Base-by-base conservation (phyloP, 2,113 vertebrate species). In the Ginglymostoma cirratum region DNA sequence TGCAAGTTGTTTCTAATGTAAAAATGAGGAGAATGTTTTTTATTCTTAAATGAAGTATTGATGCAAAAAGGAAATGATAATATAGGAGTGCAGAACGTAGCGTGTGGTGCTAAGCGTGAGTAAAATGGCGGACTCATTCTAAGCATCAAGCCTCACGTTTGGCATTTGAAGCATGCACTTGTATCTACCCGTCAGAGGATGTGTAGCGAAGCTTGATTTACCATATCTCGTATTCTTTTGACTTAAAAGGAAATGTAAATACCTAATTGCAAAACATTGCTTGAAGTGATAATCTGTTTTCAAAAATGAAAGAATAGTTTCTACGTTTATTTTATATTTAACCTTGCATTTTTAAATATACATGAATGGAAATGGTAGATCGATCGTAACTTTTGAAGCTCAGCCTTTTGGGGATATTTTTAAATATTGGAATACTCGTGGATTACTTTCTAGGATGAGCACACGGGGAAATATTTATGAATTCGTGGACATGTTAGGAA, bases 61-160 rank as follows among this genome's bases (percentile, higher is more conserved):
- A 72, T 72, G 94, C 24, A 45, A 52, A 52, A 95, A 72, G 94
- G 69, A 72, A 72, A 95, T 95, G 93, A 72, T 72, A 95, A 72
- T 76, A 95, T 93, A 6, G 94, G 45, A 69, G 72, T 52, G 52
- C 94, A 72, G 94, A 95, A 38, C 94, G 94, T 76, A 72, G 94
- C 94, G 94, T 95, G 94, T 95, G 94, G 66, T 95, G 94, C 38
- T 72, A 21, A 72, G 94, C 94, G 94, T 95, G 94, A 95, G 94
- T 76, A 95, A 95, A 95, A 95, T 95, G 94, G 94, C 94, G 94
- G 94, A 76, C 69, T 69, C 94, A 70, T 95, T 95, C 94, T 72
- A 67, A 45, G 94, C 67, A 95, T 70, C 94, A 95, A 72, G 34
- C 94, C 94, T 48, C 94, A 76, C 67, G 69, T 72, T 95, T 95